A percentile compares a stretch with the other conserved stretches of the same genome.
Evolutionary conservation across 2,888 invertebrate species (phyloP).

Genomic region (Chesias legatella): DNA sequence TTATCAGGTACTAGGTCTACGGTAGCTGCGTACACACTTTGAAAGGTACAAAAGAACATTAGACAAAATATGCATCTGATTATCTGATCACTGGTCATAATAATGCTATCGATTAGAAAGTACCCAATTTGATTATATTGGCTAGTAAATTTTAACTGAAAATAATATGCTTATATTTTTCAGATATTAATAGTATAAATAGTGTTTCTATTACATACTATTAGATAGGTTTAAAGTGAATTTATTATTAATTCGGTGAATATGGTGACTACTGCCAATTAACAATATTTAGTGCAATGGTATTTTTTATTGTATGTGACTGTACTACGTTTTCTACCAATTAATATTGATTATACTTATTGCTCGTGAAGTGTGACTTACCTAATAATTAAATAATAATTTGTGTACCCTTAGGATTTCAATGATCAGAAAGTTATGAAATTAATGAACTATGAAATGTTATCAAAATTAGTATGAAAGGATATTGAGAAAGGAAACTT

Average conservation of each 20-base stretch:
- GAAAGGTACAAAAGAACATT: too few species aligned
- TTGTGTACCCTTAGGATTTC: not conserved
- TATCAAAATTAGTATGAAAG: constrained; percentile 9
- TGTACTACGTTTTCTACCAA: constrained; percentile 1
- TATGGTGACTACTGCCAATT: constrained; percentile 1
- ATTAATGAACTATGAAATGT: constrained; percentile 9
- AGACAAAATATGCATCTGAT: too few species aligned
- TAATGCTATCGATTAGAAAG: constrained; percentile 10
- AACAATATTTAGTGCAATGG: not conserved
- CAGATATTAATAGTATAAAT: too few species aligned
- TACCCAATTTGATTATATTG: too few species aligned
- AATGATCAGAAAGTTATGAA: constrained; percentile 9
- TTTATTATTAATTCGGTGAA: not conserved
- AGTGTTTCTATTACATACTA: too few species aligned
- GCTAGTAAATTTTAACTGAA: too few species aligned
- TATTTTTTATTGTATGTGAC: not conserved
- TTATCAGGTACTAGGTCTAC: too few species aligned
- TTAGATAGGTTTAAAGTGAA: constrained; percentile 4
- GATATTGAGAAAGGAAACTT: too few species aligned
- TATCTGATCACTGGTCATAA: too few species aligned
- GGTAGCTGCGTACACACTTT: too few species aligned
- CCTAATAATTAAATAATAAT: constrained; percentile 13
- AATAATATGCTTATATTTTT: too few species aligned
- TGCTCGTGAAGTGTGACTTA: constrained; percentile 16
- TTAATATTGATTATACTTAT: not conserved